These are phyloP conservation scores for Dicyrtomina minuta DNA, from an alignment of 2,888 invertebrate species.

Conservation along the genomic window DNA sequence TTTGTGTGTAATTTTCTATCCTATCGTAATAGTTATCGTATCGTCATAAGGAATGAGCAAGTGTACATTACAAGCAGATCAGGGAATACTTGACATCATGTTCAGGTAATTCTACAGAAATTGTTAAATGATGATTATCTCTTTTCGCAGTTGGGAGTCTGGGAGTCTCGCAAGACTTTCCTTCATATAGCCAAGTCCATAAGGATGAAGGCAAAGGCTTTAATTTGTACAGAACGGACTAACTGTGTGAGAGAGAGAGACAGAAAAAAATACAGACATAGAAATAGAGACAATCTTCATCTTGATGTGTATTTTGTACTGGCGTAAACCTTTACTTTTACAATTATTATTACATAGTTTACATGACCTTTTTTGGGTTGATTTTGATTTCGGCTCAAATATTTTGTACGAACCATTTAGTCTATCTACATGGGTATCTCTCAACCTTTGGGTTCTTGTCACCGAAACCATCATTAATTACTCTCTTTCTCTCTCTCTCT, in stretches of 20 bases:
- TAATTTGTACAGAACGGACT: too few relatives aligned
- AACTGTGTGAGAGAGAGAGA: too few relatives aligned
- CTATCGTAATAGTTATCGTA: too few relatives aligned
- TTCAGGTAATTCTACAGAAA: conserved; percentile 27
- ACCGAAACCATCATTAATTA: not conserved
- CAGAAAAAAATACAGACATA: not conserved
- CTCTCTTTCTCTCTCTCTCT: too few relatives aligned
- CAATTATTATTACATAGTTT: not conserved
- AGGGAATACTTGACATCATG: conserved; percentile 24
- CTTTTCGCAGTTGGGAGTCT: conserved; percentile 14
- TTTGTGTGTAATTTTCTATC: too few relatives aligned
- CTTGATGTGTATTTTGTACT: not conserved
- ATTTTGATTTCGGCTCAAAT: too few relatives aligned
- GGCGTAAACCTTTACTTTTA: conserved; percentile 9
- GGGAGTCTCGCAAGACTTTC: too few relatives aligned
- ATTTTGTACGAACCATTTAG: too few relatives aligned
- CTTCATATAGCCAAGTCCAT: too few relatives aligned
- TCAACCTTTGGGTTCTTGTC: not conserved
- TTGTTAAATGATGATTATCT: conserved; percentile 30
- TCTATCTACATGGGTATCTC: too few relatives aligned
- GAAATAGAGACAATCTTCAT: conserved; percentile 1
- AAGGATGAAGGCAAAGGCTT: too few relatives aligned
- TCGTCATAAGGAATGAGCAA: too few relatives aligned
- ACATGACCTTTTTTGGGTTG: not conserved
- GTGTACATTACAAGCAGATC: conserved; percentile 9